Evolutionary conservation across 2,888 invertebrate species (phyloP).

Genomic region (Allophyes oxyacanthae): DNA sequence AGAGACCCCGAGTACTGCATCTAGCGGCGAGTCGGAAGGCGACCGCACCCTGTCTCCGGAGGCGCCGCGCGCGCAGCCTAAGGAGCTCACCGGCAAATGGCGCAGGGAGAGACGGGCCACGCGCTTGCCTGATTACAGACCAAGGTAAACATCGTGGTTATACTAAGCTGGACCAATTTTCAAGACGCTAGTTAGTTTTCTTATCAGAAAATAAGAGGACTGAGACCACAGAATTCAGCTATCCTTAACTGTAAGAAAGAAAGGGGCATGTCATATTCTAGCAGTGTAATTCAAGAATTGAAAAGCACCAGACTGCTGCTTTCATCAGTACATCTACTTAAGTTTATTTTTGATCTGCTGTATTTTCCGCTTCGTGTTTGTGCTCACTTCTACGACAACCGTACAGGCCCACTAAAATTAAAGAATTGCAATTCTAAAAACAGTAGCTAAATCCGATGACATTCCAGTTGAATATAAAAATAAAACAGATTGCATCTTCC

Average conservation of each 20-base stretch:
- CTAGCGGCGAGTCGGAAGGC: slow-evolving; percentile 85
- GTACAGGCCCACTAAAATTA: too few relatives aligned
- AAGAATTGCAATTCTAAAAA: slow-evolving; percentile 27
- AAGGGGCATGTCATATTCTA: too few relatives aligned
- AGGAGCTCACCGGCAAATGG: slow-evolving; percentile 93
- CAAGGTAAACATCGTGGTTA: slow-evolving; percentile 75
- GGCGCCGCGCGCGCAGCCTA: slow-evolving; percentile 79
- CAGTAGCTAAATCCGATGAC: slow-evolving; percentile 49
- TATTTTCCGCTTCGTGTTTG: too few relatives aligned
- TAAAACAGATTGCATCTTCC: slow-evolving; percentile 54
- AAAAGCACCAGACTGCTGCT: too few relatives aligned
- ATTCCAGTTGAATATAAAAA: slow-evolving; percentile 50
- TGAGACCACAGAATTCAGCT: too few relatives aligned
- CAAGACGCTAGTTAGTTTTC: too few relatives aligned
- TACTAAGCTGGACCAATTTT: too few relatives aligned
- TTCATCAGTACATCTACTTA: too few relatives aligned
- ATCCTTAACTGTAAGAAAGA: too few relatives aligned
- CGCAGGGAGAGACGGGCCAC: slow-evolving; percentile 91
- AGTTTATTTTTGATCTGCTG: too few relatives aligned
- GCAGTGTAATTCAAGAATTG: background rate
- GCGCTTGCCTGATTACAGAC: slow-evolving; percentile 83
- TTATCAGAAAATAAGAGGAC: too few relatives aligned
- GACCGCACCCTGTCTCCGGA: slow-evolving; percentile 83
- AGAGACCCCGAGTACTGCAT: slow-evolving; percentile 87
- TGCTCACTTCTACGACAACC: too few relatives aligned